Percentiles rank a stretch among this genome's conserved stretches.
These are phyloP conservation scores for Lamellibrachia luymesi DNA, from an alignment of 1,140 invertebrate species.

Conservation along the genomic window DNA sequence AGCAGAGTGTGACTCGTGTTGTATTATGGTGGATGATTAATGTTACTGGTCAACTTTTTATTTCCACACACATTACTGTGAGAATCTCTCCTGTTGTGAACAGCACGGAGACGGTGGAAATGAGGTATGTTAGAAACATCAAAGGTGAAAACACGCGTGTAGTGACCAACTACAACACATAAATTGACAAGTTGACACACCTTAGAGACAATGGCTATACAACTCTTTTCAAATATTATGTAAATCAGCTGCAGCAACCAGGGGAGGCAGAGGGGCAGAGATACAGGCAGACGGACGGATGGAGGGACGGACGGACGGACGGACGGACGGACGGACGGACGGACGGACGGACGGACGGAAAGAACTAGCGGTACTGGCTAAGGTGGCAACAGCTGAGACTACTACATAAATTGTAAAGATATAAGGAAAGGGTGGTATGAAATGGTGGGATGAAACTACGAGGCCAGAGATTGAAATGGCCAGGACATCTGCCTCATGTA, in stretches of 20 bases:
- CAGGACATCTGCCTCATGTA: neutral
- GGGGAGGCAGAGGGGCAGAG: neutral
- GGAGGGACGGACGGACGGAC: no score
- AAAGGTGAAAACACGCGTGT: neutral
- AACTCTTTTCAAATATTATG: neutral
- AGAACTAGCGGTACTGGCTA: neutral
- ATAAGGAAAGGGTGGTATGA: neutral
- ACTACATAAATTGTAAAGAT: neutral
- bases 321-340: no score
- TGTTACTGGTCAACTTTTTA: neutral
- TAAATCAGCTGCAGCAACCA: neutral
- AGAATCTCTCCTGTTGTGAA: neutral
- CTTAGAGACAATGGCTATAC: neutral
- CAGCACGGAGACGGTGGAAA: neutral
- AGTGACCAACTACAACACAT: neutral
- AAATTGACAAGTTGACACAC: neutral
- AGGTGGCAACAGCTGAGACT: neutral
- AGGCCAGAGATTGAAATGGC: neutral
- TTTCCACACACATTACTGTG: neutral
- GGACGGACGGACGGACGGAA: neutral
- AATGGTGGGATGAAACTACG: neutral
- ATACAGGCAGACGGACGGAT: neutral
- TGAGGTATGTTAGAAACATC: neutral
- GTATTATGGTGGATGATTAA: neutral
- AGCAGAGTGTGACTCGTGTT: no score